Evolutionary conservation across 37 sponge, comb jelly and placozoan genomes (phyloP).

Genomic region (Amphimedon queenslandica): DNA sequence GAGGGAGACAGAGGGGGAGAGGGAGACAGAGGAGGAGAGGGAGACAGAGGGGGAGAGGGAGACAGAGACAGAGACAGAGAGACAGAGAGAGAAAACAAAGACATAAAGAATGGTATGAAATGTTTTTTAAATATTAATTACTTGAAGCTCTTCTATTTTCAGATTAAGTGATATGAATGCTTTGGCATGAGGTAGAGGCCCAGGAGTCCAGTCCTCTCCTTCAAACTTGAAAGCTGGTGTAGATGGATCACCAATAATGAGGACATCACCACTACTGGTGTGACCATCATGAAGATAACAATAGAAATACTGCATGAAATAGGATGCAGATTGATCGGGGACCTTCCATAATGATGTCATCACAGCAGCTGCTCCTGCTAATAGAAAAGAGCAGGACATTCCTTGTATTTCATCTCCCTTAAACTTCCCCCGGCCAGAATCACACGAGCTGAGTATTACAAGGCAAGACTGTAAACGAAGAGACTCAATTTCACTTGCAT

Average conservation of each 20-base stretch:
- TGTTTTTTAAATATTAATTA: not conserved
- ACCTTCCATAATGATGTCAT: slow-evolving; percentile 67
- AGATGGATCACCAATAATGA: slow-evolving; percentile 70
- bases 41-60: slow-evolving; percentile 69
- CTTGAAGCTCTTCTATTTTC: slow-evolving; percentile 82
- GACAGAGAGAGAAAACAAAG: not conserved
- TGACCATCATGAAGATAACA: slow-evolving; percentile 53
- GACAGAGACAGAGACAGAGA: slow-evolving; percentile 69
- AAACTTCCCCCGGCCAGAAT: slow-evolving; percentile 38
- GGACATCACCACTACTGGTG: slow-evolving; percentile 15
- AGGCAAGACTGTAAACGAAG: slow-evolving; percentile 44
- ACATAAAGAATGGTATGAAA: no score
- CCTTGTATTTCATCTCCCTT: slow-evolving; percentile 67
- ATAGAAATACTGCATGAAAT: slow-evolving; percentile 80
- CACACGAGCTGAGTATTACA: slow-evolving; percentile 74
- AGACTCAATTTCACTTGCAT: slow-evolving; percentile 58
- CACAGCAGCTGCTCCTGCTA: slow-evolving; percentile 74
- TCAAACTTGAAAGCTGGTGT: slow-evolving; percentile 49
- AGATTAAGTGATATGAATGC: slow-evolving; percentile 53
- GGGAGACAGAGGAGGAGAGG: slow-evolving; percentile 84
- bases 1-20: slow-evolving; percentile 86
- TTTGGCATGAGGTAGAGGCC: slow-evolving; percentile 65
- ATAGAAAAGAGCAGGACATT: slow-evolving; percentile 67
- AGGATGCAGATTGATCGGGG: slow-evolving; percentile 64
- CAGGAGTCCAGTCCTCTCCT: slow-evolving; percentile 59